Conservation (phyloP, 2,113 vertebrate species). For the Sinocyclocheilus anshuiensis region DNA sequence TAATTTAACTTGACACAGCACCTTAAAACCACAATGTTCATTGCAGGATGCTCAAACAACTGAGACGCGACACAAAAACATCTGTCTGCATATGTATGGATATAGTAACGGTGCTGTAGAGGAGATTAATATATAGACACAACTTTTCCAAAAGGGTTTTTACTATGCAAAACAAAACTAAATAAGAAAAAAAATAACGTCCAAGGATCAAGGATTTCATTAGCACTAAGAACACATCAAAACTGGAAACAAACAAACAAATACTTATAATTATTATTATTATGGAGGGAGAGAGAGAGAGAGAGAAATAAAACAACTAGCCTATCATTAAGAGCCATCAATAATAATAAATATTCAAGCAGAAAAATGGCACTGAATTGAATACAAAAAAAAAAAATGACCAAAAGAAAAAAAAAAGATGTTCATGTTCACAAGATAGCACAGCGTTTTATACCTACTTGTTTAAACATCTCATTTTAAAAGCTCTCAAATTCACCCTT, state of each 20-base stretch:
- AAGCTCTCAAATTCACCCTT: constrained; percentile 34
- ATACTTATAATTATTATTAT: too few relatives aligned
- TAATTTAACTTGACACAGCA: not conserved
- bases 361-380: not conserved
- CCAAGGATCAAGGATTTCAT: too few relatives aligned
- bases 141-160: not conserved
- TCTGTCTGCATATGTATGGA: not conserved
- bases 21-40: not conserved
- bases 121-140: not conserved
- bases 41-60: not conserved
- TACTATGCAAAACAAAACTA: not conserved
- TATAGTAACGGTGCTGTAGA: not conserved
- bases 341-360: not conserved
- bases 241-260: too few relatives aligned
- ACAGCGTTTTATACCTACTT: not conserved
- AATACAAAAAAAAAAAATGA: not conserved
- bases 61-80: not conserved
- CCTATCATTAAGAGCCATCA: not conserved
- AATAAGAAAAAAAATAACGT: too few relatives aligned
- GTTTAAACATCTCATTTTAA: not conserved
- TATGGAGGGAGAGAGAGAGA: too few relatives aligned
- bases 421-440: not conserved
- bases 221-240: too few relatives aligned
- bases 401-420: too few relatives aligned
- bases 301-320: not conserved